Conservation (phyloP, 2,888 invertebrate genomes). For the Altica lythri region DNA sequence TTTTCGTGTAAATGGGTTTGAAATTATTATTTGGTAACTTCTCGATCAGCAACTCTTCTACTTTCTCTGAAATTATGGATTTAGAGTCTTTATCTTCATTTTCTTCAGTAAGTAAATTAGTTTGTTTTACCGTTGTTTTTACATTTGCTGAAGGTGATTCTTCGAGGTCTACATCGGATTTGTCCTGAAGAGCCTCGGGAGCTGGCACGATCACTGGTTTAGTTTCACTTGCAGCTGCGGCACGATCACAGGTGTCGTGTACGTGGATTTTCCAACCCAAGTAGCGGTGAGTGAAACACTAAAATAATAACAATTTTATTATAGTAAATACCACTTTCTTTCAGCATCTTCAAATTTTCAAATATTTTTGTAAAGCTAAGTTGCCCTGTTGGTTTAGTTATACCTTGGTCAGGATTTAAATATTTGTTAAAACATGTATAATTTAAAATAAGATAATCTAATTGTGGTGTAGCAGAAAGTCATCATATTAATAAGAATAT, state of each 20-base stretch:
- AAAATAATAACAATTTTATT: slow-evolving; percentile 50
- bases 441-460: too few species aligned
- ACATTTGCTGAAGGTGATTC: slow-evolving; percentile 60
- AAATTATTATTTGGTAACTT: slow-evolving; percentile 23
- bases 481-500: too few species aligned
- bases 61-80: slow-evolving; percentile 46
- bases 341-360: too few species aligned
- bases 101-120: slow-evolving; percentile 44
- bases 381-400: too few species aligned
- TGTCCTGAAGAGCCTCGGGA: slow-evolving; percentile 48
- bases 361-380: too few species aligned
- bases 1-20: slow-evolving; percentile 27
- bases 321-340: too few species aligned
- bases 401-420: too few species aligned
- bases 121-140: slow-evolving; percentile 52
- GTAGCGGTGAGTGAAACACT: slow-evolving; percentile 92
- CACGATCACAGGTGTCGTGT: slow-evolving; percentile 75
- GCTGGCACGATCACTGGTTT: slow-evolving; percentile 56
- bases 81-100: slow-evolving; percentile 44
- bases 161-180: slow-evolving; percentile 58
- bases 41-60: slow-evolving; percentile 23
- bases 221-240: slow-evolving; percentile 61
- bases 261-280: slow-evolving; percentile 96
- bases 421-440: too few species aligned
- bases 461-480: too few species aligned